Evolutionary conservation across 2,797 vertebrate species (phyloP).

Genomic region (Lutjanus campechanus): DNA sequence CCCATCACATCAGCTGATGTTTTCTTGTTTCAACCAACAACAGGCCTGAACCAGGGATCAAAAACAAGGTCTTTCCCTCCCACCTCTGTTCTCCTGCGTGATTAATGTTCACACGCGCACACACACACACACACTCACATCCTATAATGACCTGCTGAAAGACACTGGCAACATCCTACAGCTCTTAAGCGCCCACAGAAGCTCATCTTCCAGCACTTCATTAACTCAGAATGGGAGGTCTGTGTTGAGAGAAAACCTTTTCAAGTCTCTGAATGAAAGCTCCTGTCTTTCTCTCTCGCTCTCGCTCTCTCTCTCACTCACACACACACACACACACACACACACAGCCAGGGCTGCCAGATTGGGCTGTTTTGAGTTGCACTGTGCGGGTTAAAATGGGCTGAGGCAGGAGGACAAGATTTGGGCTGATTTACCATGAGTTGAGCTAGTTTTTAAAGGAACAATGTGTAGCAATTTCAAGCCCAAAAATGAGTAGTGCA

Average conservation of each 20-base stretch:
- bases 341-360: not conserved
- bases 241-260: constrained; percentile 25
- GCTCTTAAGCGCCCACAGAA: constrained; percentile 18
- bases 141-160: constrained; percentile 16
- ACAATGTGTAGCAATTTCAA: too few relatives aligned
- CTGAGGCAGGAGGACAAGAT: too few relatives aligned
- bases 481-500: too few relatives aligned
- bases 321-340: not conserved
- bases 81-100: constrained; percentile 7
- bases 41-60: constrained; percentile 10
- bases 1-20: constrained; percentile 20
- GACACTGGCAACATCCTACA: constrained; percentile 13
- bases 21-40: constrained; percentile 58
- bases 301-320: not conserved
- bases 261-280: constrained; percentile 26
- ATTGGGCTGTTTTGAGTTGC: too few relatives aligned
- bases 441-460: too few relatives aligned
- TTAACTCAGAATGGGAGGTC: constrained; percentile 22
- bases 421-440: too few relatives aligned
- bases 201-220: constrained; percentile 41
- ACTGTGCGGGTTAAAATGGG: too few relatives aligned
- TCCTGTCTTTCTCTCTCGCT: not conserved
- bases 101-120: constrained; percentile 2
- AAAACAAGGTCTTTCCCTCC: constrained; percentile 9
- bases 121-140: constrained; percentile 10